Evolutionary conservation across 2,888 invertebrate species (phyloP).

Genomic region (Oligia latruncula): DNA sequence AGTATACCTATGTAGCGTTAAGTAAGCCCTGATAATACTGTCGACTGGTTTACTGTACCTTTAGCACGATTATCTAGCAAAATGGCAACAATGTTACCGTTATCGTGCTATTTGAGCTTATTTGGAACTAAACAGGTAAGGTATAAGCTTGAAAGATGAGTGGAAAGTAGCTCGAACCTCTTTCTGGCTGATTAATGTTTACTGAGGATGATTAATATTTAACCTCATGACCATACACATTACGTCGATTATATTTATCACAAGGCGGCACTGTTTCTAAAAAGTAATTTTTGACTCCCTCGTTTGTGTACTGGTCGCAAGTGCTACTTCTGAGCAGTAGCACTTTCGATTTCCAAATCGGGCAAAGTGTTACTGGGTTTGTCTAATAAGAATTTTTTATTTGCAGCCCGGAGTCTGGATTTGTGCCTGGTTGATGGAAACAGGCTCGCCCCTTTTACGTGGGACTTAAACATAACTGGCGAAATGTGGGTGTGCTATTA

Average conservation of each 20-base stretch:
- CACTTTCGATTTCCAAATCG: too few species aligned
- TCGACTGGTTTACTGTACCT: not conserved
- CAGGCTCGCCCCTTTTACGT: too few species aligned
- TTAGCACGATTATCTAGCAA: not conserved
- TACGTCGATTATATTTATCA: not conserved
- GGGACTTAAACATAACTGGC: too few species aligned
- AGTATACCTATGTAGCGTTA: constrained; percentile 5
- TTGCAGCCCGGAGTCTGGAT: too few species aligned
- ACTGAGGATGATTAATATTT: too few species aligned
- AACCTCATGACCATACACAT: not conserved
- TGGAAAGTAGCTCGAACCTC: not conserved
- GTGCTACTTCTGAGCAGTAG: too few species aligned
- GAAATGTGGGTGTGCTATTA: too few species aligned
- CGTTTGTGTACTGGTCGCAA: too few species aligned
- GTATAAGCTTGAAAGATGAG: not conserved
- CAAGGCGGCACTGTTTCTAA: not conserved
- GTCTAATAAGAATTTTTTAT: too few species aligned
- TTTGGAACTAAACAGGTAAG: not conserved
- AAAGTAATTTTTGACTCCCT: not conserved
- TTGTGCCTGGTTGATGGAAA: too few species aligned
- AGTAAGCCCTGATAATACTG: not conserved
- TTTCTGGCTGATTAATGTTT: not conserved
- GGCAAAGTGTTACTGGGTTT: too few species aligned
- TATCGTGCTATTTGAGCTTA: not conserved
- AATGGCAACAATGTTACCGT: not conserved